Evolutionary conservation across 2,888 invertebrate genomes (phyloP).

Genomic region (Formica aserva): DNA sequence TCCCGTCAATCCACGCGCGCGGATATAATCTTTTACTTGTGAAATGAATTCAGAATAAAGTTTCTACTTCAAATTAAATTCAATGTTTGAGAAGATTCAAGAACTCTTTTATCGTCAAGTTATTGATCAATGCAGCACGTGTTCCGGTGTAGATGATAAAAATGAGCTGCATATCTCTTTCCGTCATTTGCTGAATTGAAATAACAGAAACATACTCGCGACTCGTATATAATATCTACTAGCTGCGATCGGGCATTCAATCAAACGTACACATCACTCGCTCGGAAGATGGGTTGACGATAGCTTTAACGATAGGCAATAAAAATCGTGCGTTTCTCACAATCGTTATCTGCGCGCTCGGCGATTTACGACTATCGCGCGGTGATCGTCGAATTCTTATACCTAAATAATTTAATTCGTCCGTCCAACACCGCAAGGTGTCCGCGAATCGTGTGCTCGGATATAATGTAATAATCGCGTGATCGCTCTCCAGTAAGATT

Average conservation of each 20-base stretch:
- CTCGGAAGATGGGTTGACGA: constrained; percentile 23
- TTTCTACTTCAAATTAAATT: not conserved
- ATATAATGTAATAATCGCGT: constrained; percentile 72
- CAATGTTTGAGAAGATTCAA: not conserved
- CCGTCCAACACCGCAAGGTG: constrained; percentile 6
- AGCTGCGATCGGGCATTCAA: constrained; percentile 28
- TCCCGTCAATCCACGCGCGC: not conserved
- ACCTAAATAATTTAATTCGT: constrained; percentile 57
- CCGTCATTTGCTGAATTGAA: not conserved
- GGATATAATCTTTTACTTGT: constrained; percentile 12
- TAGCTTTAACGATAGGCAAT: constrained; percentile 45
- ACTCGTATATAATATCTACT: not conserved
- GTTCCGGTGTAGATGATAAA: not conserved
- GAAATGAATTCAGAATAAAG: not conserved
- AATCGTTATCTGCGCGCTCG: constrained; percentile 8
- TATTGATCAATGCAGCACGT: not conserved
- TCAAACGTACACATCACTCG: constrained; percentile 29
- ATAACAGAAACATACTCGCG: not conserved
- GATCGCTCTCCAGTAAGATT: constrained; percentile 58
- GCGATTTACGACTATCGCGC: constrained; percentile 43
- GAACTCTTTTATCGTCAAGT: not conserved
- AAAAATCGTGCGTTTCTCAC: constrained; percentile 42
- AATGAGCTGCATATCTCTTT: not conserved
- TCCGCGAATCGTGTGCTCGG: constrained; percentile 41
- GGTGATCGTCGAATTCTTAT: constrained; percentile 34